Evolutionary conservation across 1,140 invertebrate genomes (phyloP).

Genomic region (Caenorhabditis latens): DNA sequence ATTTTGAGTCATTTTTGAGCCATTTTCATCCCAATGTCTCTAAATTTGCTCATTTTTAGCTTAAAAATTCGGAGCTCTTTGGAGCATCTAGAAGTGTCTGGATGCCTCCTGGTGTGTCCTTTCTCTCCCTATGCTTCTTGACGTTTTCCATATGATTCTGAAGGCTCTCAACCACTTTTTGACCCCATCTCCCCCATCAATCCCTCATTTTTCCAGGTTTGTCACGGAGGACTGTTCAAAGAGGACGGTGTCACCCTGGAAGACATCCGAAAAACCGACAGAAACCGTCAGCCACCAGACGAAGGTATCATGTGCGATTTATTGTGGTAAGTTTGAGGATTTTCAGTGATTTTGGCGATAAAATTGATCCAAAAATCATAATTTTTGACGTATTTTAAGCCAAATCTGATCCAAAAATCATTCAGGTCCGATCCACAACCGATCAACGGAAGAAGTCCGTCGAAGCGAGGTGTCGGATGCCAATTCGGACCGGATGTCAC

Average conservation of each 20-base stretch:
- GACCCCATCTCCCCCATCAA: background rate
- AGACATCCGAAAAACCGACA: conserved; percentile 88
- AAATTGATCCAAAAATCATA: too few species aligned
- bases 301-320: conserved; percentile 77
- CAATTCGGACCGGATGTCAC: conserved; percentile 99
- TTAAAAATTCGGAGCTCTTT: background rate
- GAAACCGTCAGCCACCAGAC: conserved; percentile 94
- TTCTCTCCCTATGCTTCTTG: too few species aligned
- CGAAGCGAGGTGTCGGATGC: conserved; percentile 95
- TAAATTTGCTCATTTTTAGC: background rate
- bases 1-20: too few species aligned
- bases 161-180: background rate
- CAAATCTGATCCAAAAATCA: background rate
- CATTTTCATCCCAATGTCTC: too few species aligned
- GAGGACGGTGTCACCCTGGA: conserved; percentile 89
- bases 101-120: too few species aligned
- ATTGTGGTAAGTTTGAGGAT: conserved; percentile 54
- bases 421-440: conserved; percentile 98
- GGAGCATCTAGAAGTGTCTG: too few species aligned
- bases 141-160: background rate
- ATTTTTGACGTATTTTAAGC: background rate
- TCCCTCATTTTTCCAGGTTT: conserved; percentile 82
- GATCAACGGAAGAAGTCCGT: conserved; percentile 87
- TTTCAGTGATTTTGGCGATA: background rate
- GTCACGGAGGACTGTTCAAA: conserved; percentile 95